Base-by-base conservation (phyloP, 2,888 invertebrate species). In the Orchesellides sinensis region DNA sequence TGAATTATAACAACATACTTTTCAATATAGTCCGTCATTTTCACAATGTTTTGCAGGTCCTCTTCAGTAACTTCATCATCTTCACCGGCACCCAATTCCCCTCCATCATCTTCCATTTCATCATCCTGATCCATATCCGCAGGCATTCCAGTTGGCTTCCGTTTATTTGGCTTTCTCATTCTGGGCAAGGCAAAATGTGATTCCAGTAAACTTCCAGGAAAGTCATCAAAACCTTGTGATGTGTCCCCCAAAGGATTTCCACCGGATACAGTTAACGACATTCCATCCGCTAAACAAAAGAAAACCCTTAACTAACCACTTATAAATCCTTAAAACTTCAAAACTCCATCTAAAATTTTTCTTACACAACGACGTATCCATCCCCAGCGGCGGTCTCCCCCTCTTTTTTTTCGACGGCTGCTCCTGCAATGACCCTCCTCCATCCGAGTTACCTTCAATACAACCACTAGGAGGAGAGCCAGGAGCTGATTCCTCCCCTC, bases 311-410 rank as follows among this genome's bases (percentile, higher is more conserved):
- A 27, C 27, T 8, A 54, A 5, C 23, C 4, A 4, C n/a, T 29
- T 23, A n/a, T 56, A 32, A 21, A 45, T 14, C 4, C 14, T 12
- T 19, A 56, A 14, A 35, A 21, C 10, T 72, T 56, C 45, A 29
- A 23, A 5, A 4, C 47, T 21, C 14, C 23, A 45, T n/a, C 2
- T 10, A 47, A n/a, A 47, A 47, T 47, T 47, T 47, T 17, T 49
- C 19, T 70, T 81, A 86, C 86, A 83, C 69, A 84, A 77, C 0
- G 86, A 78, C 3, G 85, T 25, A n/a, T 87, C 87, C 66, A 90
- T 93, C 89, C 94, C 94, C 89, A 94, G 91, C 65, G 94, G 94
- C 5, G 94, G 94, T 84, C 94, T 91, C 32, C 94, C 94, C 54
- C 94, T 91, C 89, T 93, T 94, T 88, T 92, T 92, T 91, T 92